These are phyloP conservation scores for Corvus cornix DNA, from an alignment of 2,113 vertebrate species.

Conservation along the genomic window DNA sequence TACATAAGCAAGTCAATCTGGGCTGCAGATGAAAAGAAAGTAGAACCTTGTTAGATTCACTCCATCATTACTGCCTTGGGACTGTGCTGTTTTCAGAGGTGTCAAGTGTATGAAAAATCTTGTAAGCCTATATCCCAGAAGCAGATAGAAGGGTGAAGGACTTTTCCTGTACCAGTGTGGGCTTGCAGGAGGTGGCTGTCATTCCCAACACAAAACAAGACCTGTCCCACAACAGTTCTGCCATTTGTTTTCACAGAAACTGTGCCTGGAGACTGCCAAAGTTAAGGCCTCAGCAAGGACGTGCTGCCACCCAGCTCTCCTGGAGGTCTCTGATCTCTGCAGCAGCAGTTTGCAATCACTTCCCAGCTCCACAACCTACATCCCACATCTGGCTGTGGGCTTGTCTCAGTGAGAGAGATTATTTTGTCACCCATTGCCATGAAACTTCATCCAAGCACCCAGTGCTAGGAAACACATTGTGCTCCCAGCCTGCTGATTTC, in stretches of 20 bases:
- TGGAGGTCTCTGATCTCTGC: neutral
- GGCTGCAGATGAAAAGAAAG: neutral
- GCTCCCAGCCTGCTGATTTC: neutral
- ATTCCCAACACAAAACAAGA: neutral
- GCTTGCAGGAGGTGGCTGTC: neutral
- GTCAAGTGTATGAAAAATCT: neutral
- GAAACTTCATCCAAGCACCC: neutral
- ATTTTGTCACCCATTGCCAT: neutral
- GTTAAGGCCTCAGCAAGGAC: neutral
- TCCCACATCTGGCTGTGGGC: neutral
- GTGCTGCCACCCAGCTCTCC: neutral
- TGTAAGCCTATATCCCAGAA: neutral
- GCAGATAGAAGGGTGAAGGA: neutral
- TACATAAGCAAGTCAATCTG: neutral
- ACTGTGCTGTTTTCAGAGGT: neutral
- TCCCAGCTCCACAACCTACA: neutral
- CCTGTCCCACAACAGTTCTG: neutral
- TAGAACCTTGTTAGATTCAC: neutral
- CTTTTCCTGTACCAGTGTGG: neutral
- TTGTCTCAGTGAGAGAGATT: neutral
- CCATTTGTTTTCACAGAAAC: neutral
- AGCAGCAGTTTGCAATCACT: neutral
- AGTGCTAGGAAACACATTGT: accelerated
- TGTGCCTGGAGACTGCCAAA: neutral
- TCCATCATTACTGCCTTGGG: neutral